phyloP scores from a whole-genome alignment of 2,113 vertebrate species.

The Hypomesus transpacificus region DNA sequence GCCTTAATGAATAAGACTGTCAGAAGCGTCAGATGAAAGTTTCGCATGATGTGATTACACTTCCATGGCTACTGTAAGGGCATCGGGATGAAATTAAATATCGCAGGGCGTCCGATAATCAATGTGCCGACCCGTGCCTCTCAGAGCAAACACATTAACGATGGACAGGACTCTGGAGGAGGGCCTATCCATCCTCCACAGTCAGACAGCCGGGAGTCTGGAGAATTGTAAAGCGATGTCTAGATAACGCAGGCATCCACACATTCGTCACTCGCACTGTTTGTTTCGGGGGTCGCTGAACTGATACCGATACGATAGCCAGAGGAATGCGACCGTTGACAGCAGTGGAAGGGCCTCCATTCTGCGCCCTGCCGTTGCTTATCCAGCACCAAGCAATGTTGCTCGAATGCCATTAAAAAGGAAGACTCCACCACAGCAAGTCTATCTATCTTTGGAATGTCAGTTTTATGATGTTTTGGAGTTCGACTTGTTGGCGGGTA shows the following conservation, averaged over 20 bases:
- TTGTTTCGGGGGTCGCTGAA: neutral
- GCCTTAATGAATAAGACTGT: conserved; percentile 19
- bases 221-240: neutral
- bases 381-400: neutral
- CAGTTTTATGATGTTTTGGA: conserved; percentile 4
- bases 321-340: too few species aligned
- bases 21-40: conserved; percentile 2
- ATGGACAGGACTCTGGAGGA: neutral
- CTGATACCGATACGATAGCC: neutral
- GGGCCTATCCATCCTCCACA: neutral
- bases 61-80: conserved; percentile 8
- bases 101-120: conserved; percentile 14
- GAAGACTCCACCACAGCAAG: neutral
- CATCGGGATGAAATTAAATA: conserved; percentile 15
- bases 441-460: neutral
- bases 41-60: conserved; percentile 11
- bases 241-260: neutral
- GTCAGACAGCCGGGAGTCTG: neutral
- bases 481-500: neutral
- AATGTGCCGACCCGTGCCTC: conserved; percentile 9
- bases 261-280: neutral
- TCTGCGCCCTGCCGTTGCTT: too few species aligned
- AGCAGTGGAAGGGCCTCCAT: too few species aligned
- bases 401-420: neutral
- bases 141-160: conserved; percentile 7